Conservation (phyloP, 2,797 vertebrate genomes). For the Lepilemur ruficaudatus region DNA sequence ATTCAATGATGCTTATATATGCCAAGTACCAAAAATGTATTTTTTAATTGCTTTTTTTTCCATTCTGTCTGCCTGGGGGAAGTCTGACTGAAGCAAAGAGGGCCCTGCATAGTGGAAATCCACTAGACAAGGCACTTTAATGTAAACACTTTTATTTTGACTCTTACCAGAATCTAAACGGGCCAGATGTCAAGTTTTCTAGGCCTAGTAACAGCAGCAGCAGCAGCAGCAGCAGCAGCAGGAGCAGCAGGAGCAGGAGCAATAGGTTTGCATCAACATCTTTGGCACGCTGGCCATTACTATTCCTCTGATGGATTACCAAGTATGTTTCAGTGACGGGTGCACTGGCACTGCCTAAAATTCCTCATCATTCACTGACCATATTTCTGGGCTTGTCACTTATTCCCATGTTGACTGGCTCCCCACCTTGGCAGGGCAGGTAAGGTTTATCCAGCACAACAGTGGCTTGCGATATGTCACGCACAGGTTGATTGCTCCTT, state of each 20-base stretch:
- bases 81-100: not conserved
- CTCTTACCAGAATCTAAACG: slow-evolving; percentile 26
- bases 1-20: not conserved
- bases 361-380: not conserved
- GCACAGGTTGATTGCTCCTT: not conserved
- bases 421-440: not conserved
- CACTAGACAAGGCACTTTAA: not conserved
- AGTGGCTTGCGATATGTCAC: not conserved
- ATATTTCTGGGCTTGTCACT: not conserved
- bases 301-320: slow-evolving; percentile 40
- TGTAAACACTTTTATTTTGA: slow-evolving; percentile 51
- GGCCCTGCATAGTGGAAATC: not conserved
- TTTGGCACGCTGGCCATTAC: not conserved
- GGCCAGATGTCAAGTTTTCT: slow-evolving; percentile 6
- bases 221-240: not conserved
- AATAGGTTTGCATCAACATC: slow-evolving; percentile 17
- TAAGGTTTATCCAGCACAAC: not conserved
- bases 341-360: not conserved
- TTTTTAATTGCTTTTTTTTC: not conserved
- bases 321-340: not conserved
- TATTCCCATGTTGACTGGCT: not conserved
- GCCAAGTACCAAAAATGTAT: not conserved
- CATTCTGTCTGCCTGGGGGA: not conserved
- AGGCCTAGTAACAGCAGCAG: slow-evolving; percentile 39
- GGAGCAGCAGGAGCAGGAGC: not conserved